phyloP scores from a whole-genome alignment of 2,888 invertebrate species.

The Buathra laborator region DNA sequence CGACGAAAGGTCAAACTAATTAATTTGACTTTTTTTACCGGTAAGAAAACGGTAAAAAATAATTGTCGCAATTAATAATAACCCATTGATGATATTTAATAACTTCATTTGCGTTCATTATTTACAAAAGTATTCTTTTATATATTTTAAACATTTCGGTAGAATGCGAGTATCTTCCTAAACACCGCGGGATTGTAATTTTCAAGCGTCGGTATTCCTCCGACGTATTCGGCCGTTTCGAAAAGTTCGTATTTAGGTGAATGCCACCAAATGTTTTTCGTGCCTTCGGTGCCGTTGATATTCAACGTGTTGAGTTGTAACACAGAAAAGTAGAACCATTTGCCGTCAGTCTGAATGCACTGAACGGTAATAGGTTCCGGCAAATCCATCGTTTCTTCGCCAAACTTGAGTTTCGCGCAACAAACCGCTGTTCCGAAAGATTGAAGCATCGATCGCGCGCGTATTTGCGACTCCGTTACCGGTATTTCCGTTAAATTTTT shows the following conservation, averaged over 20 bases:
- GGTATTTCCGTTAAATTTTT: constrained; percentile 90
- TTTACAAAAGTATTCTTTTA: constrained; percentile 50
- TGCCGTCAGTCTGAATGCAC: constrained; percentile 93
- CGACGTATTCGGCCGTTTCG: constrained; percentile 88
- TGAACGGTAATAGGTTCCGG: constrained; percentile 93
- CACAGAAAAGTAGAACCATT: constrained; percentile 92
- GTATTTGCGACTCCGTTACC: constrained; percentile 89
- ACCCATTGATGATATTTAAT: neutral
- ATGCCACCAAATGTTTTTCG: constrained; percentile 94
- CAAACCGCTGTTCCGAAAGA: constrained; percentile 92
- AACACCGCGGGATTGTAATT: constrained; percentile 93
- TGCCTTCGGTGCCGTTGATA: constrained; percentile 87
- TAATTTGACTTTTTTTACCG: too few relatives aligned
- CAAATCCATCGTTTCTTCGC: constrained; percentile 88
- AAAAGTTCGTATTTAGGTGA: constrained; percentile 89
- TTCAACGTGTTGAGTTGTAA: constrained; percentile 94
- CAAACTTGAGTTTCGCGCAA: constrained; percentile 91
- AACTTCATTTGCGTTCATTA: constrained; percentile 33
- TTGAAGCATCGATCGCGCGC: constrained; percentile 90
- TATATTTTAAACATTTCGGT: constrained; percentile 87
- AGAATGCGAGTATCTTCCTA: constrained; percentile 92
- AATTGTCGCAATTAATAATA: too few relatives aligned
- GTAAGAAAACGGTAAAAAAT: too few relatives aligned
- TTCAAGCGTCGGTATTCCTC: constrained; percentile 89
- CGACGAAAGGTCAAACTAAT: too few relatives aligned